These are phyloP conservation scores for Clarias macrocephalus DNA, from an alignment of 2,113 vertebrate species.

Conservation along the genomic window DNA sequence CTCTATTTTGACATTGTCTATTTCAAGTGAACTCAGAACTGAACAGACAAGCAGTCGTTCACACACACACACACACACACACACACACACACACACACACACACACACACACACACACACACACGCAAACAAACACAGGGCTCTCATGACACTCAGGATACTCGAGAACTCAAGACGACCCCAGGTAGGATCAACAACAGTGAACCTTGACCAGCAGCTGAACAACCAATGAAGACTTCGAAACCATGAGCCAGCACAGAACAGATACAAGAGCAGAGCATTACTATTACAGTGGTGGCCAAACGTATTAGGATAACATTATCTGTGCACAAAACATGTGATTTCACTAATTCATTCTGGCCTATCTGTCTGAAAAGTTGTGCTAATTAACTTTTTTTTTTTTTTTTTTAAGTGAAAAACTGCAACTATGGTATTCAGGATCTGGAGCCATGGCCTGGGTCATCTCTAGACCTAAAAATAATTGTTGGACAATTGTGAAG, in stretches of 20 bases:
- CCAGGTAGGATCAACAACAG: not conserved
- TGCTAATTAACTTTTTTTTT: too few species aligned
- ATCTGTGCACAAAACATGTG: too few species aligned
- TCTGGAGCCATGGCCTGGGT: too few species aligned
- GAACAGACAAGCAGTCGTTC: not conserved
- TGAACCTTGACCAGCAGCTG: not conserved
- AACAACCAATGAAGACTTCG: not conserved
- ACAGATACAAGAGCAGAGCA: not conserved
- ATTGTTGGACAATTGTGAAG: too few species aligned
- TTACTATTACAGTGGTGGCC: not conserved
- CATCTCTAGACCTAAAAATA: too few species aligned
- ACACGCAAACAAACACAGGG: not conserved
- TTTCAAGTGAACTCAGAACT: not conserved
- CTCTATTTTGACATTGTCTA: not conserved
- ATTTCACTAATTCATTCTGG: too few species aligned
- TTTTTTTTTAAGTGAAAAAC: too few species aligned
- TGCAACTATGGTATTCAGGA: too few species aligned
- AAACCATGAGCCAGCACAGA: not conserved
- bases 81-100: not conserved
- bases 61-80: not conserved
- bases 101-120: not conserved
- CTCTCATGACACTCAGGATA: slow-evolving; percentile 10
- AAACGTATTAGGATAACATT: too few species aligned
- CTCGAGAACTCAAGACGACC: not conserved
- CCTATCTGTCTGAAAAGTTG: too few species aligned